phyloP scores from a whole-genome alignment of 35 echinoderm and acorn worm genomes.

The Amphiura filiformis region DNA sequence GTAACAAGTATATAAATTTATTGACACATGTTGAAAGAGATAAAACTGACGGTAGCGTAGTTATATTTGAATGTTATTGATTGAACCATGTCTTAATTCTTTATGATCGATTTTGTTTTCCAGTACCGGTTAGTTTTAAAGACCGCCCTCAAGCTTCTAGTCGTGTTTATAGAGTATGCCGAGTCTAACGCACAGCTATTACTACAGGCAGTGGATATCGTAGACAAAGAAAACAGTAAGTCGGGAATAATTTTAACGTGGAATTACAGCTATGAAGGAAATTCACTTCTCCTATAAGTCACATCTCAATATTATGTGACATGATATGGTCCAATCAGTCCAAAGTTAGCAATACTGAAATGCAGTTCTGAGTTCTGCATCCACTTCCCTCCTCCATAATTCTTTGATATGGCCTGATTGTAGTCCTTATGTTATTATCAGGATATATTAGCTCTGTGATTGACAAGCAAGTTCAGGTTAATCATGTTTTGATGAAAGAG shows the following conservation, averaged over 20 bases:
- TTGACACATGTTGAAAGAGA: too few species aligned
- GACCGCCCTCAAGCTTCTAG: slow-evolving; percentile 81
- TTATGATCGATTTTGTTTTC: slow-evolving; percentile 32
- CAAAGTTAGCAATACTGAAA: not conserved
- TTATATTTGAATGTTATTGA: too few species aligned
- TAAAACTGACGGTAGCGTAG: too few species aligned
- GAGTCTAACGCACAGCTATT: slow-evolving; percentile 80
- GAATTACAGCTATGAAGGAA: not conserved
- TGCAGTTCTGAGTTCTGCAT: too few species aligned
- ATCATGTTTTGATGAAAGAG: too few species aligned
- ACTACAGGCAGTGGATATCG: slow-evolving; percentile 60
- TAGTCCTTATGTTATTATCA: too few species aligned
- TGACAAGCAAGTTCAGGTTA: too few species aligned
- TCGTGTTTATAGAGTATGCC: slow-evolving; percentile 94
- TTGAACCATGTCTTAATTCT: slow-evolving; percentile 1
- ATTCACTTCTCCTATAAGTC: not conserved
- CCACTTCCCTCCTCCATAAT: too few species aligned
- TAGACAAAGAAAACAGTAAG: slow-evolving; percentile 81
- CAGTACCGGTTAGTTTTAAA: slow-evolving; percentile 98
- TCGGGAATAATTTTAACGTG: not conserved
- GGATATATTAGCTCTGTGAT: too few species aligned
- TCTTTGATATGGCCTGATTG: too few species aligned
- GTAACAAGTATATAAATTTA: too few species aligned
- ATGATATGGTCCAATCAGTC: not conserved
- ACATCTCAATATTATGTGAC: not conserved